Evolutionary conservation across 2,888 invertebrate species (phyloP).

Genomic region (Pterobdella sp.): DNA sequence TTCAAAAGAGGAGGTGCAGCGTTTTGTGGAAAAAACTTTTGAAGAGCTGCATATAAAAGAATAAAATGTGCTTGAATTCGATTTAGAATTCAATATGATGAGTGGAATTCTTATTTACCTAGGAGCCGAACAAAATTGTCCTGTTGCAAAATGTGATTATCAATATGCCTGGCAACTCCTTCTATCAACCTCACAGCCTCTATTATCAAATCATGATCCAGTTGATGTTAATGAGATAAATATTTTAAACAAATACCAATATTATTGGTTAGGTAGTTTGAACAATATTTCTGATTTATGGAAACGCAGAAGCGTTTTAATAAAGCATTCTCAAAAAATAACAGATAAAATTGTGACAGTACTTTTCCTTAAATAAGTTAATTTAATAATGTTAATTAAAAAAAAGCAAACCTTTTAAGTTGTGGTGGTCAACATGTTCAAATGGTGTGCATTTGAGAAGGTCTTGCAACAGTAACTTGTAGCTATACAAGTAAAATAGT

Average conservation of each 20-base stretch:
- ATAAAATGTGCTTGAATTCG: no score
- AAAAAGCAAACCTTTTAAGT: slow-evolving; percentile 41
- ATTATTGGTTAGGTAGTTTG: no score
- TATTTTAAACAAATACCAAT: no score
- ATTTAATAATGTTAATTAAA: background rate
- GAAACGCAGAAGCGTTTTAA: no score
- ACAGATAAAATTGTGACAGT: background rate
- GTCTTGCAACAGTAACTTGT: slow-evolving; percentile 65
- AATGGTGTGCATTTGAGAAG: slow-evolving; percentile 59
- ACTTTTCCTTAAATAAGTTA: background rate
- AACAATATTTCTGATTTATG: no score
- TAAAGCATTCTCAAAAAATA: no score
- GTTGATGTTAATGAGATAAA: no score
- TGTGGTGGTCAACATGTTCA: slow-evolving; percentile 57
- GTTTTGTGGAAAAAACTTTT: slow-evolving; percentile 58
- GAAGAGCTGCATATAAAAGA: slow-evolving; percentile 56
- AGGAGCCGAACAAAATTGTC: slow-evolving; percentile 65
- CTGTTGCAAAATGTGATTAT: slow-evolving; percentile 65
- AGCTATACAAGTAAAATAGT: no score
- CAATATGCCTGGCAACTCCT: slow-evolving; percentile 64
- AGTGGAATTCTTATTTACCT: background rate
- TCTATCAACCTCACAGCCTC: slow-evolving; percentile 64
- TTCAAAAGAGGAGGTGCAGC: slow-evolving; percentile 62
- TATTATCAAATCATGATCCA: no score
- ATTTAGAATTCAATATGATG: no score